Conservation (phyloP, 2,888 invertebrate species). For the Tenodera sinensis region DNA sequence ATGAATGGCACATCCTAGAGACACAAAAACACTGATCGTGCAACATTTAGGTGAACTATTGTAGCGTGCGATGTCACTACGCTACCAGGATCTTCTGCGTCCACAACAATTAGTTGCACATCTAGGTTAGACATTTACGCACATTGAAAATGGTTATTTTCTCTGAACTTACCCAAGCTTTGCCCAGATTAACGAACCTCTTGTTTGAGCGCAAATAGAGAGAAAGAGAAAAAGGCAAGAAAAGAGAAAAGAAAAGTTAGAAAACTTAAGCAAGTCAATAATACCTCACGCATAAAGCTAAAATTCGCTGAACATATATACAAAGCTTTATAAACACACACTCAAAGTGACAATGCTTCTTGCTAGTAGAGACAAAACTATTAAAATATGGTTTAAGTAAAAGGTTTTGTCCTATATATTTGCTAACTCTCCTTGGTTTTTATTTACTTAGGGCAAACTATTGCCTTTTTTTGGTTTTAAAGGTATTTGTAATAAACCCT, state of each 20-base stretch:
- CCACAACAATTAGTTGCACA: background rate
- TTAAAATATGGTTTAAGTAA: too few species aligned
- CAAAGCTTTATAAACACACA: background rate
- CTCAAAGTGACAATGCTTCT: background rate
- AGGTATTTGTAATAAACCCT: too few species aligned
- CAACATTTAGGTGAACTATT: background rate
- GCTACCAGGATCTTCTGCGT: background rate
- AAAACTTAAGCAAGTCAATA: background rate
- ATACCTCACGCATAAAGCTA: background rate
- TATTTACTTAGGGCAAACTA: too few species aligned
- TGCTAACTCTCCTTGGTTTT: too few species aligned
- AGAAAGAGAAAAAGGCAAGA: background rate
- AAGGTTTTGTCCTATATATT: too few species aligned
- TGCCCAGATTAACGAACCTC: conserved; percentile 44
- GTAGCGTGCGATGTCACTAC: background rate
- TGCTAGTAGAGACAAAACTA: background rate
- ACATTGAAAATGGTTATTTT: background rate
- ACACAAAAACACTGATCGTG: conserved; percentile 36
- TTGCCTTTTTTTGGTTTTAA: too few species aligned
- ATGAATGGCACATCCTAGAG: background rate
- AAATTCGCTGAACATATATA: background rate
- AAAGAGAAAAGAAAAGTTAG: background rate
- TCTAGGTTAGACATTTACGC: background rate
- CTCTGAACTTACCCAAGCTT: conserved; percentile 69
- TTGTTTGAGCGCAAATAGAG: conserved; percentile 11